Percentiles rank a stretch among this genome's conserved stretches.
phyloP scores from a whole-genome alignment of 1,140 invertebrate genomes.

The Aphelenchoides fujianensis region DNA sequence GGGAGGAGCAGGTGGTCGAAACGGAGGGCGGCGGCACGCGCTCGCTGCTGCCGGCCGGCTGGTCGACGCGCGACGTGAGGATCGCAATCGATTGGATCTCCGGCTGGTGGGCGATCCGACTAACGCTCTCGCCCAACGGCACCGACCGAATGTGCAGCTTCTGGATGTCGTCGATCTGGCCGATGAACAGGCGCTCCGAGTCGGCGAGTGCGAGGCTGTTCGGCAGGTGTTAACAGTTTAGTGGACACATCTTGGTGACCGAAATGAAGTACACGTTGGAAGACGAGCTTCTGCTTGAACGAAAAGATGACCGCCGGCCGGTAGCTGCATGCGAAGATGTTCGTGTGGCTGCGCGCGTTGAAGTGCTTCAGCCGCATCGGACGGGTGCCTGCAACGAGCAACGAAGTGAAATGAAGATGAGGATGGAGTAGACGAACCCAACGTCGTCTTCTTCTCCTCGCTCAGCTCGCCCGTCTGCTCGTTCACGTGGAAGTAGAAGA shows the following conservation, averaged over 20 bases:
- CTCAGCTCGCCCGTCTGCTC: slow-evolving; percentile 47
- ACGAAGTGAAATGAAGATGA: not conserved
- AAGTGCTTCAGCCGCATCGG: slow-evolving; percentile 89
- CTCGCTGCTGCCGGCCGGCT: not conserved
- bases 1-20: slow-evolving; percentile 41
- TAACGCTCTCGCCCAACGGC: slow-evolving; percentile 84
- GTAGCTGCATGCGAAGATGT: slow-evolving; percentile 97
- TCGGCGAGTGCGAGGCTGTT: slow-evolving; percentile 65
- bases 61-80: slow-evolving; percentile 77
- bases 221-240: slow-evolving; percentile 88
- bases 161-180: slow-evolving; percentile 73
- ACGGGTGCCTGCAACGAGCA: slow-evolving; percentile 70
- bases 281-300: slow-evolving; percentile 96
- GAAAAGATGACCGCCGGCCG: slow-evolving; percentile 97
- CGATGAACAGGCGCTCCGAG: slow-evolving; percentile 70
- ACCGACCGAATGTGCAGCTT: slow-evolving; percentile 70
- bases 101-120: slow-evolving; percentile 72
- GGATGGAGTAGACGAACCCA: slow-evolving; percentile 68
- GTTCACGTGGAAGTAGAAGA: slow-evolving; percentile 82
- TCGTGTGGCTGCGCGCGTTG: slow-evolving; percentile 76
- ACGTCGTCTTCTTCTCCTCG: slow-evolving; percentile 71
- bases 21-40: slow-evolving; percentile 23
- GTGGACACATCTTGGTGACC: slow-evolving; percentile 95
- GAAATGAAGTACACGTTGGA: slow-evolving; percentile 98
- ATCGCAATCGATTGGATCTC: slow-evolving; percentile 88